Base-by-base conservation (phyloP, 2,113 vertebrate genomes). In the Glaucomys volans region DNA sequence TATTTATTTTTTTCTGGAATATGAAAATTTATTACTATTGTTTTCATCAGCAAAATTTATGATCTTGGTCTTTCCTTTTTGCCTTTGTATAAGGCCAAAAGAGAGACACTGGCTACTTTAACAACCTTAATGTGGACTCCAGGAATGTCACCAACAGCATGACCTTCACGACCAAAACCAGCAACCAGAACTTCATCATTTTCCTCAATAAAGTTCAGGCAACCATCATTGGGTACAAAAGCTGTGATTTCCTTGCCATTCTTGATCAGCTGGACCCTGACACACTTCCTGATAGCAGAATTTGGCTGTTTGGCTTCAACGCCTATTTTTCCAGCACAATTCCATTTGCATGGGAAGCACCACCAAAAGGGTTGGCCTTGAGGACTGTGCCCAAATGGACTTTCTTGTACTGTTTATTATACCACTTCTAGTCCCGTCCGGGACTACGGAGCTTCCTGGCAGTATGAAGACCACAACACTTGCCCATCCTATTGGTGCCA, bases 191-290 rank as follows among this genome's bases (percentile, higher is more conserved):
- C 99, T 97, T 99, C 99, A 69, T 99, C 98, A 7, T 99, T 99
- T 96, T 99, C 99, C 99, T 99, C 98, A 28, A 99, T 99, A 92
- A 99, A 99, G 97, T 99, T 99, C 97, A 99, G 98, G 97, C 99
- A 99, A 35, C 99, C 99, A 18, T 99, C 98, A 17, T 99, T 99
- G 95, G 99, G 99, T 88, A 99, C 99, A 95, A 99, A 99, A 54
- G 99, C 99, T 0, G 98, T 99, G 97, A 99, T 99, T 96, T 99
- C 99, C 98, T 99, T 99, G 98, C 99, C 98, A 4, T 99, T 99
- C 98, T 99, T 99, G 97, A 99, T 99, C 88, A 99, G 98, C 97
- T 99, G 99, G 91, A 99, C 98, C 75, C 99, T 97, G 90, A 99
- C 99, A 64, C 98, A 99, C 94, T 99, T 99, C 97, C 98, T 98